Evolutionary conservation across 2,888 invertebrate species (phyloP).

Genomic region (Drosophila multiciliata): DNA sequence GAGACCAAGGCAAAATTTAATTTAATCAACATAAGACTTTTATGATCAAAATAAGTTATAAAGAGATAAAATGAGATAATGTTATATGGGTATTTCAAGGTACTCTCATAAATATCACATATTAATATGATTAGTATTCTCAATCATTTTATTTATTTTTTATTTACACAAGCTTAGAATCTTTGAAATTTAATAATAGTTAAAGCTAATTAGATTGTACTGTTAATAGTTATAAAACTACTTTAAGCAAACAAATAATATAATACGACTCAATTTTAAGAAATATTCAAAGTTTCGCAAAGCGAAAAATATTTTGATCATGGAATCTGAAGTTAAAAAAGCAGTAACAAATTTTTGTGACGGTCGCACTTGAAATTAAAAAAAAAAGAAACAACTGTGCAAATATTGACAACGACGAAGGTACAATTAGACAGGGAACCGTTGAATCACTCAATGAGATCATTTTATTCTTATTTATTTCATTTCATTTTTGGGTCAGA

Average conservation of each 20-base stretch:
- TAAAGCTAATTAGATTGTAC: no score
- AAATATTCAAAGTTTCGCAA: background rate
- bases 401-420: slow-evolving; percentile 50
- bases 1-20: background rate
- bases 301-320: background rate
- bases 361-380: background rate
- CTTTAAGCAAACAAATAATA: background rate
- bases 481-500: slow-evolving; percentile 23
- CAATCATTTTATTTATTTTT: no score
- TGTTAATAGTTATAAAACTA: no score
- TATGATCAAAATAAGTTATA: no score
- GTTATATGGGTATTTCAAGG: background rate
- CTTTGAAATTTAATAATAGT: no score
- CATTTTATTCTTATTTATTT: slow-evolving; percentile 12
- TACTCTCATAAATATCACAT: background rate
- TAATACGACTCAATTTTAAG: background rate
- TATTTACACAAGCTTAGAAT: no score
- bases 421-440: slow-evolving; percentile 40
- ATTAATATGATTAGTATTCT: background rate
- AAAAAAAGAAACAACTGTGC: slow-evolving; percentile 43
- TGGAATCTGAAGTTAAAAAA: slow-evolving; percentile 40
- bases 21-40: background rate
- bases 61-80: no score
- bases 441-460: slow-evolving; percentile 30
- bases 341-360: slow-evolving; percentile 21